Percentiles rank a stretch among this genome's conserved stretches.
Conservation (phyloP, 2,113 vertebrate genomes). For the Psilopsiagon aurifrons region DNA sequence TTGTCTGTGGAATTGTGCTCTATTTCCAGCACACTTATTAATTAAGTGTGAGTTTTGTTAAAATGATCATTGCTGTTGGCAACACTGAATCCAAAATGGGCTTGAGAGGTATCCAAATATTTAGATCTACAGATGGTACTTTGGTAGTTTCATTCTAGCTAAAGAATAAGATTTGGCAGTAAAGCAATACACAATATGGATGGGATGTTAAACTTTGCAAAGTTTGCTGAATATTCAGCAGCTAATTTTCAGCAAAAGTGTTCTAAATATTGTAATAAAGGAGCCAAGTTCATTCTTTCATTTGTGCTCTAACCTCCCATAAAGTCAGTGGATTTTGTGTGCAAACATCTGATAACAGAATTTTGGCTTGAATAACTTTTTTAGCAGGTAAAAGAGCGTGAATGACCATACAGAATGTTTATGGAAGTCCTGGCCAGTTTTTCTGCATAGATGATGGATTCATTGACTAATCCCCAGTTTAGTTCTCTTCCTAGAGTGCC, state of each 20-base stretch:
- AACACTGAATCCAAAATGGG: not conserved
- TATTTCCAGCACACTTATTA: not conserved
- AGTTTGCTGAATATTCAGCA: not conserved
- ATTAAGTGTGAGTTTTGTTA: not conserved
- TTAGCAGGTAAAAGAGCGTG: not conserved
- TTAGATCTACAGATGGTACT: constrained; percentile 41
- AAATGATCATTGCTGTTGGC: not conserved
- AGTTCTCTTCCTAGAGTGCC: not conserved
- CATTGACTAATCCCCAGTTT: not conserved
- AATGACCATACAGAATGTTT: not conserved
- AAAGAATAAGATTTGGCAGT: not conserved
- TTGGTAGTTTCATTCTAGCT: not conserved
- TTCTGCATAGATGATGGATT: not conserved
- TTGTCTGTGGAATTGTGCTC: not conserved
- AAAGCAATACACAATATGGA: not conserved
- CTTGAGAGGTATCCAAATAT: constrained; percentile 31
- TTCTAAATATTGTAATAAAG: not conserved
- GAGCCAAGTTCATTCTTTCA: not conserved
- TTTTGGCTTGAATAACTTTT: not conserved
- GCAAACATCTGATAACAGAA: not conserved
- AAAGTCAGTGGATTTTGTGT: not conserved
- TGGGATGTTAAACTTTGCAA: not conserved
- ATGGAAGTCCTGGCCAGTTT: not conserved
- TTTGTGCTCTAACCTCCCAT: not conserved
- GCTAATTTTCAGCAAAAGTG: not conserved